Base-by-base conservation (phyloP, 2,113 vertebrate species). In the Carlito syrichta region DNA sequence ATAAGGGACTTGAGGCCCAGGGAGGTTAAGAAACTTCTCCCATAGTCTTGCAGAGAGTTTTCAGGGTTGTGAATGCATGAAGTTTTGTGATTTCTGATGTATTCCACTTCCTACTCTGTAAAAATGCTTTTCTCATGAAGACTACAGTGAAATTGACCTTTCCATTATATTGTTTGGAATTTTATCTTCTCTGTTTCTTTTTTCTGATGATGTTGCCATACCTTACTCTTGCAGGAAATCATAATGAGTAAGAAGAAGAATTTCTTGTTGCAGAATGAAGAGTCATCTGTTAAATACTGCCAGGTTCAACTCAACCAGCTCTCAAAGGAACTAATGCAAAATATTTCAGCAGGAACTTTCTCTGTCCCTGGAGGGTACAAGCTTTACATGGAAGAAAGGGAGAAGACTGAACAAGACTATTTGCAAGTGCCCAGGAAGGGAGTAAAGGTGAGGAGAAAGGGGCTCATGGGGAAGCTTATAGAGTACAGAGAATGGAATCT, bases 261-360 rank as follows among this genome's bases (percentile, higher is more conserved):
- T 40, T 88, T 97, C n/a, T 4, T 94, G 52, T 2, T 19, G 58
- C 48, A 83, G 63, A 98, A 97, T 85, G 92, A 96, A 92, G 38
- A 94, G 1, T 40, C 35, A 32, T 98, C 97, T 62, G 16, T 45
- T 4, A 82, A 86, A 63, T 84, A 89, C 22, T 97, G 89, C 86
- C 58, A 97, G 62, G 16, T 27, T 69, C 5, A 93, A 27, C 48
- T 96, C 43, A 25, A 74, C 8, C 3, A 63, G 13, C n/a, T 98
- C 48, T 86, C 86, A 16, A 56, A 97, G 43, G 1, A 12, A 4
- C 12, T 98, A 2, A 82, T 48, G 54, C 16, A 89, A 43, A 54
- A 0, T 13, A 68, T 95, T 79, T 81, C 40, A 25, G 10, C 27
- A 81, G 92, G 77, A 17, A 58, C 3, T 8, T 97, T 93, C 77